Base-by-base conservation (phyloP, 2,888 invertebrate species). In the Drosophila tanythrix region DNA sequence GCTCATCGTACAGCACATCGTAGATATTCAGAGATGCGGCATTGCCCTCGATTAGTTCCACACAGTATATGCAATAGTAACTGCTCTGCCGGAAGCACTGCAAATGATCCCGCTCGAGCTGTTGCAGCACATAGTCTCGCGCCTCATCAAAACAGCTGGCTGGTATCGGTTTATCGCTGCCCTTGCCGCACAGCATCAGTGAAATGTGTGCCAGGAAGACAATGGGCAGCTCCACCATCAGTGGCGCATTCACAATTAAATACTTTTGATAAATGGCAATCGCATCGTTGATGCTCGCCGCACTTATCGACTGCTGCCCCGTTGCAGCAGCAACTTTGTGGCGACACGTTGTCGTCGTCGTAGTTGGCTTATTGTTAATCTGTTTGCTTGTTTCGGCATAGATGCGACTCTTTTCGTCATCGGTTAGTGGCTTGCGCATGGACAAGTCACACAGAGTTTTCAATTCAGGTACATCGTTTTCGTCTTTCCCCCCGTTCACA, bases 1-100 rank as follows among this genome's bases (percentile, higher is more conserved):
- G 95, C 93, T 98, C 98, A 94, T 98, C 98, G 92, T 97, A 96
- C 62, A 99, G 94, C 92, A 99, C 96, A 94, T 99, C 99, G 83
- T 96, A 95, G 59, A 99, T 94, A 69, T 95, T 95, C 0, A 81
- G 55, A 7, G 62, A 69, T 1, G 79, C 71, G 1, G 52, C 43
- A 21, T 56, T 48, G 56, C 87, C 81, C 21, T 92, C 89, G 46
- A 92, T 94, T 73, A 99, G 95, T 93, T 99, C 98, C 84, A 99
- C 96, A 94, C 98, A 98, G 94, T 98, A 97, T 94, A 97, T 98
- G 91, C 97, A 97, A 93, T 97, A 97, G 92, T 96, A 97, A 90
- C 97, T 96, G 92, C 98, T 98, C 86, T 95, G 95, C 79, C 97
- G 93, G 93, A 98, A 99, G 82, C 96, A 96, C 86, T 95, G 95